These are phyloP conservation scores for Helleia helle DNA, from an alignment of 2,888 invertebrate species.

Conservation along the genomic window DNA sequence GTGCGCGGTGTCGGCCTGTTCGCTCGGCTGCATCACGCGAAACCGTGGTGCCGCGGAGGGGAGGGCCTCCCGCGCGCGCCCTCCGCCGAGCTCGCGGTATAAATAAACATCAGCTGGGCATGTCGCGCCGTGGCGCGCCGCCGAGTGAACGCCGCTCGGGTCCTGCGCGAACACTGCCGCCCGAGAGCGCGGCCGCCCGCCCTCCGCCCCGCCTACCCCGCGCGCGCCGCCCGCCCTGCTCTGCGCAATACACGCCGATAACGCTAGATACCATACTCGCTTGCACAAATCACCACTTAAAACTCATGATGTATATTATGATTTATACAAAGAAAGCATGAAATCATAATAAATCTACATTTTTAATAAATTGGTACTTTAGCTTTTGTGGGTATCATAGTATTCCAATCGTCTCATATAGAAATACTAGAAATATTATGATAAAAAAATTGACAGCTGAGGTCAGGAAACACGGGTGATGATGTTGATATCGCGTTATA, in stretches of 20 bases:
- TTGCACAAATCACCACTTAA: conserved; percentile 3
- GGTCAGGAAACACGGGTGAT: no score
- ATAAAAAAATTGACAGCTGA: no score
- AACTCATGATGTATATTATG: neutral
- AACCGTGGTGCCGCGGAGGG: conserved; percentile 72
- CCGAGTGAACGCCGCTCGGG: conserved; percentile 79
- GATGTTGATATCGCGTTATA: no score
- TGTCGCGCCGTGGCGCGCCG: conserved; percentile 77
- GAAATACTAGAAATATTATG: no score
- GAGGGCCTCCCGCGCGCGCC: conserved; percentile 74
- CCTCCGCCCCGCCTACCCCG: conserved; percentile 36
- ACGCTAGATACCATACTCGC: conserved; percentile 6
- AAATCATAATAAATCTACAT: no score
- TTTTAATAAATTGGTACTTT: no score
- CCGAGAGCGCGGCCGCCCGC: conserved; percentile 43
- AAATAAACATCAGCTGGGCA: conserved; percentile 79
- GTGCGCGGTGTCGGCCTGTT: conserved; percentile 72
- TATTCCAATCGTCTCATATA: no score
- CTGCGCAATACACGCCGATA: conserved; percentile 26
- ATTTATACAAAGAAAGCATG: neutral
- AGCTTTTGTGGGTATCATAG: no score
- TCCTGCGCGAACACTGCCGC: conserved; percentile 76
- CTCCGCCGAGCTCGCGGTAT: conserved; percentile 75
- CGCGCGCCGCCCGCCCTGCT: conserved; percentile 51
- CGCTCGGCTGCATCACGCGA: conserved; percentile 73